Percentiles rank a stretch among this genome's conserved stretches.
Conservation (phyloP, 2,113 vertebrate species). For the Chaetorhynchus papuensis region DNA sequence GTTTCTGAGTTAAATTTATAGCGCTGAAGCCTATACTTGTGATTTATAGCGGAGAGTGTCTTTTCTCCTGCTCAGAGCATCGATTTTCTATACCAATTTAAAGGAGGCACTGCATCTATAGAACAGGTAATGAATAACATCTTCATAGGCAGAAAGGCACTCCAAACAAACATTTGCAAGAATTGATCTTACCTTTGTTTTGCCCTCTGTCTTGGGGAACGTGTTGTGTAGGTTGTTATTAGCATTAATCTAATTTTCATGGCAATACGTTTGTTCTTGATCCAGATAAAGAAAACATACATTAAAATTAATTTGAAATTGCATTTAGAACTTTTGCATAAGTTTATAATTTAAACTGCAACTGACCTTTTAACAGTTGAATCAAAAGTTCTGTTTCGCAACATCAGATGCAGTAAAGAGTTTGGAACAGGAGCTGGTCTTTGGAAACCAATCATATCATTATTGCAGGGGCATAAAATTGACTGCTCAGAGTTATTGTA, state of each 20-base stretch:
- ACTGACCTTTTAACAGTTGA: not conserved
- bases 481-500: not conserved
- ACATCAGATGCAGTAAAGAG: not conserved
- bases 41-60: constrained; percentile 35
- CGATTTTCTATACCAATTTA: constrained; percentile 61
- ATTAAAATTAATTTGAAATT: not conserved
- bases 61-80: constrained; percentile 37
- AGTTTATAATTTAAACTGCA: not conserved
- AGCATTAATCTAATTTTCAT: not conserved
- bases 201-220: not conserved
- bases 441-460: not conserved
- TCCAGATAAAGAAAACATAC: not conserved
- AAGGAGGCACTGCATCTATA: not conserved
- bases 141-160: constrained; percentile 22
- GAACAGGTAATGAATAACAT: constrained; percentile 44
- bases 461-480: not conserved
- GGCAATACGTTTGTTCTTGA: not conserved
- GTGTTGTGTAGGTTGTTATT: not conserved
- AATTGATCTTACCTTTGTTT: not conserved
- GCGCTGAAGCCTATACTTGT: not conserved
- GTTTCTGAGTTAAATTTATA: constrained; percentile 51
- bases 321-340: not conserved
- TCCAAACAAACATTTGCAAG: constrained; percentile 29
- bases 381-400: not conserved
- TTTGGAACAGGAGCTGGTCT: not conserved